Conservation (phyloP, 1,140 invertebrate genomes). For the Tachypleus tridentatus region DNA sequence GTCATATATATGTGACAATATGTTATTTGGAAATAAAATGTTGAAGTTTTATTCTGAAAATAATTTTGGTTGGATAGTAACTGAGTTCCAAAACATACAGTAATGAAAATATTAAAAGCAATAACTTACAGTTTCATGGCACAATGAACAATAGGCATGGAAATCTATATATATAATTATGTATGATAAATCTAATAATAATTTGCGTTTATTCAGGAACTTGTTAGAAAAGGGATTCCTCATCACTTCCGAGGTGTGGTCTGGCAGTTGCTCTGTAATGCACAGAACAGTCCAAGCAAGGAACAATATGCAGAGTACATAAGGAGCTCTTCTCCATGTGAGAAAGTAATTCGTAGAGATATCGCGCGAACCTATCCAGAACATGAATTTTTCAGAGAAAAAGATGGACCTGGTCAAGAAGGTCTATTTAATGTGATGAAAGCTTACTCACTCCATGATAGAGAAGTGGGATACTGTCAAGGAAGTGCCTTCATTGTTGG, state of each 20-base stretch:
- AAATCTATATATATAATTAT: not conserved
- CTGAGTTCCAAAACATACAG: no score
- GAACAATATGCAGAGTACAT: conserved; percentile 93
- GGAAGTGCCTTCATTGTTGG: conserved; percentile 95
- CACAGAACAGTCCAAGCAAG: conserved; percentile 71
- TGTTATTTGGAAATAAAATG: no score
- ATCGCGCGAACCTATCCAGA: conserved; percentile 97
- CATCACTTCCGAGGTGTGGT: conserved; percentile 92
- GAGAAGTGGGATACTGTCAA: conserved; percentile 98
- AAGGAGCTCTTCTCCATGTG: conserved; percentile 89
- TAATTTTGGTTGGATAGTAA: no score
- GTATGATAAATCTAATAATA: conserved; percentile 1
- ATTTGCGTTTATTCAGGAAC: conserved; percentile 43
- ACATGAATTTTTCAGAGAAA: conserved; percentile 93
- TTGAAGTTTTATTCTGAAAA: no score
- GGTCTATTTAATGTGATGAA: conserved; percentile 98
- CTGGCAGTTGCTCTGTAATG: conserved; percentile 89
- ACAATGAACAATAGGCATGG: no score
- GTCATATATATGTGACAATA: no score
- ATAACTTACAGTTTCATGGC: no score
- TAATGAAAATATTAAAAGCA: no score
- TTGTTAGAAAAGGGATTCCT: conserved; percentile 90
- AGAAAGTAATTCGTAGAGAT: conserved; percentile 90
- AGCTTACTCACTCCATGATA: conserved; percentile 91
- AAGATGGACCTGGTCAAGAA: conserved; percentile 91